Evolutionary conservation across 2,797 vertebrate species (phyloP).

Genomic region (Poecile montanus): DNA sequence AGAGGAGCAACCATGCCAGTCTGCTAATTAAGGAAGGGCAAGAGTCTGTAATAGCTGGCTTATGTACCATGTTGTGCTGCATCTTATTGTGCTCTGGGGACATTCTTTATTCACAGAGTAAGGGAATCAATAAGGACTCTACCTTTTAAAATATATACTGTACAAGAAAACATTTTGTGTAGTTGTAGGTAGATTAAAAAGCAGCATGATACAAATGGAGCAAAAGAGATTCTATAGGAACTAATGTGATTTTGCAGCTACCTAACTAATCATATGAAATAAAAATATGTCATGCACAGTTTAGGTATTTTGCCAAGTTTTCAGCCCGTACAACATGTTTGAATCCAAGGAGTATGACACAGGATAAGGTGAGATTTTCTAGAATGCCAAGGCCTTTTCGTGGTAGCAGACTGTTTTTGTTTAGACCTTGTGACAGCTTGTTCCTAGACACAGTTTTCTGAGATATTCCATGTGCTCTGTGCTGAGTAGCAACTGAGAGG

Average conservation of each 20-base stretch:
- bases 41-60: background rate
- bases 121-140: background rate
- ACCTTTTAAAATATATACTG: background rate
- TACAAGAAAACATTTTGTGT: background rate
- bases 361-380: background rate
- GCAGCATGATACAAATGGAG: background rate
- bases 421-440: background rate
- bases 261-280: background rate
- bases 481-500: background rate
- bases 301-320: background rate
- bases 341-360: background rate
- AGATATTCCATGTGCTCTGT: fast-evolving
- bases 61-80: background rate
- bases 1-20: background rate
- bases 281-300: background rate
- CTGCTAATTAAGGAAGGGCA: background rate
- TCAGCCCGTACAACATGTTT: background rate
- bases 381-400: background rate
- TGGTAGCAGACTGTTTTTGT: background rate
- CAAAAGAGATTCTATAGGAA: background rate
- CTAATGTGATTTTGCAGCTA: background rate
- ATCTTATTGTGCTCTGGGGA: background rate
- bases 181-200: background rate
- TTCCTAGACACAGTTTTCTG: background rate
- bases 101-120: background rate